Percentiles rank a stretch among this genome's conserved stretches.
phyloP scores from a whole-genome alignment of 2,113 vertebrate species.

The Astatotilapia flaviijosephi region DNA sequence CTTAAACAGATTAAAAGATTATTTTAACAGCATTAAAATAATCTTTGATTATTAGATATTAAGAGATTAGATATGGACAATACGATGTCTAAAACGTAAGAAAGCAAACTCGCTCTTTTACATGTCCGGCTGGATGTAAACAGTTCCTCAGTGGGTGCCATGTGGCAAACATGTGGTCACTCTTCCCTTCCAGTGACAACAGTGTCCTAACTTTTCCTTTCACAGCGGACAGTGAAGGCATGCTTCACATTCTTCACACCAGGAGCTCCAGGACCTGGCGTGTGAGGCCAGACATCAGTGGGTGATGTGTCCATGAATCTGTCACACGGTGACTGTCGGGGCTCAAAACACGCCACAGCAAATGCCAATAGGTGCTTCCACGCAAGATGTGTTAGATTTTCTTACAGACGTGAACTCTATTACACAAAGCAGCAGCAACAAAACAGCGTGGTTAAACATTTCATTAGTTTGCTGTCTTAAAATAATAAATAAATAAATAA shows the following conservation, averaged over 20 bases:
- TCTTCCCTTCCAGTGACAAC: conserved; percentile 29
- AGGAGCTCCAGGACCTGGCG: conserved; percentile 15
- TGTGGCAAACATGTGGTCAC: conserved; percentile 21
- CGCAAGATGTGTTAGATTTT: background rate
- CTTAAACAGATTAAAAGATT: background rate
- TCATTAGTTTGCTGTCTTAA: accelerated
- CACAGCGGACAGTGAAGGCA: conserved; percentile 58
- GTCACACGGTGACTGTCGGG: background rate
- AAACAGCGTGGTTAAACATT: background rate
- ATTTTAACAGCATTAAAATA: background rate
- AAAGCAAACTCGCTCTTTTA: background rate
- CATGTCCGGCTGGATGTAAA: background rate
- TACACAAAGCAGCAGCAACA: background rate
- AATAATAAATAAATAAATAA: background rate
- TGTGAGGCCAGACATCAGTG: conserved; percentile 11
- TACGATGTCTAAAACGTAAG: background rate
- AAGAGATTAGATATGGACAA: background rate
- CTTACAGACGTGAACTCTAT: background rate
- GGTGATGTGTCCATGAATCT: conserved; percentile 10
- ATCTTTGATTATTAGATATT: background rate
- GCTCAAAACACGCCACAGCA: background rate
- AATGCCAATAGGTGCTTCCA: background rate
- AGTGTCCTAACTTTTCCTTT: conserved; percentile 35
- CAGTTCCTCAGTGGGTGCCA: background rate
- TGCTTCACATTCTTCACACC: conserved; percentile 69